phyloP scores from a whole-genome alignment of 2,888 invertebrate species.

The Stenotaenia linearis region DNA sequence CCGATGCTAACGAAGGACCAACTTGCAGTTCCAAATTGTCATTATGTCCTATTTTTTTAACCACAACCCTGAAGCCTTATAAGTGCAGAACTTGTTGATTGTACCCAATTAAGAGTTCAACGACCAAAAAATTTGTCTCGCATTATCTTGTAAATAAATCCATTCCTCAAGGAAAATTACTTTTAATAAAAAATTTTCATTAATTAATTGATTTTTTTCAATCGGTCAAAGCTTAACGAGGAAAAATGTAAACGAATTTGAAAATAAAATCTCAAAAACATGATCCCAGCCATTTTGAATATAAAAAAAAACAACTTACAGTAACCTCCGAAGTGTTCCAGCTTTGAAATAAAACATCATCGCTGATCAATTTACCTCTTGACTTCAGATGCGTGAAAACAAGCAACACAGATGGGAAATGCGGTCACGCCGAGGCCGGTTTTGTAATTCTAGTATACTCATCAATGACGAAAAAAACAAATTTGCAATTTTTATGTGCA shows the following conservation, averaged over 20 bases:
- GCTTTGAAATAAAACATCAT: too few relatives aligned
- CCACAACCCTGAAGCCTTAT: not conserved
- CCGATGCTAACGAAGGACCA: not conserved
- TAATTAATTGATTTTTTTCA: not conserved
- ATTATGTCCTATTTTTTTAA: not conserved
- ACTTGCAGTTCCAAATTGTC: not conserved
- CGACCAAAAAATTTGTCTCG: not conserved
- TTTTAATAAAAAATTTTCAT: not conserved
- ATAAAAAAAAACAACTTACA: not conserved
- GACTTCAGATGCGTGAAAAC: constrained; percentile 24
- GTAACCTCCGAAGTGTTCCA: too few relatives aligned
- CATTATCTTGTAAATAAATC: not conserved
- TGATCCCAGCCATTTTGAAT: too few relatives aligned
- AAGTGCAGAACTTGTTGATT: constrained; percentile 7
- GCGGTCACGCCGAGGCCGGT: constrained; percentile 13
- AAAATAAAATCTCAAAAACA: not conserved
- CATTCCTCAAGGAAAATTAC: not conserved
- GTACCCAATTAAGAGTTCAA: not conserved
- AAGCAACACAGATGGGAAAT: not conserved
- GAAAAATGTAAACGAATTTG: not conserved
- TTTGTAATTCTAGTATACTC: not conserved
- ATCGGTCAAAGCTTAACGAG: not conserved
- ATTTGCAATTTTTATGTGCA: constrained; percentile 9
- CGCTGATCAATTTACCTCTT: constrained; percentile 9
- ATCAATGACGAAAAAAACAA: constrained; percentile 5